Conservation (phyloP, 2,113 vertebrate genomes). For the Rhinichthys klamathensis region DNA sequence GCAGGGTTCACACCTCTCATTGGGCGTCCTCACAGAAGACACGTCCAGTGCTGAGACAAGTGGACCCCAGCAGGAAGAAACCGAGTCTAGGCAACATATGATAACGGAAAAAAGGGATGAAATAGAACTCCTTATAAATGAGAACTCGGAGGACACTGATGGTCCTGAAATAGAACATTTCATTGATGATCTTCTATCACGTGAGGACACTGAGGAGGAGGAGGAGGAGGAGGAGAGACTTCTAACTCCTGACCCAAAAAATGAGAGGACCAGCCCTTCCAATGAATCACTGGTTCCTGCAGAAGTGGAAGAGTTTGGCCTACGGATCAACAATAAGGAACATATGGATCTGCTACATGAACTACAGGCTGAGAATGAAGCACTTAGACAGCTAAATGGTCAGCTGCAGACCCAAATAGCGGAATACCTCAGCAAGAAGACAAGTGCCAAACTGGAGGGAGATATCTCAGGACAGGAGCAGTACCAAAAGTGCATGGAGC, state of each 20-base stretch:
- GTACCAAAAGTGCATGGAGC: conserved; percentile 65
- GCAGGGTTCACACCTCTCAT: not conserved
- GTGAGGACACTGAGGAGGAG: conserved; percentile 30
- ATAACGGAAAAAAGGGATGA: not conserved
- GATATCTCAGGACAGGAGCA: conserved; percentile 64
- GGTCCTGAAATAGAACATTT: conserved; percentile 11
- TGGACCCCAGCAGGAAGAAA: conserved; percentile 28
- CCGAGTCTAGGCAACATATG: not conserved
- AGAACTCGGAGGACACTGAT: conserved; percentile 23
- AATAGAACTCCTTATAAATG: not conserved
- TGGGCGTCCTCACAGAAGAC: not conserved
- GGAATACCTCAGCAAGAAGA: conserved; percentile 68
- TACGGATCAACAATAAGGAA: conserved; percentile 51
- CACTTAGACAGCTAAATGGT: conserved; percentile 58
- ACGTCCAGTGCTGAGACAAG: not conserved
- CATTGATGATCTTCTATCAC: not conserved
- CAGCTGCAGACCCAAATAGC: conserved; percentile 76
- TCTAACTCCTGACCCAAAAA: conserved; percentile 27
- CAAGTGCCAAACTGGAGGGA: conserved; percentile 51
- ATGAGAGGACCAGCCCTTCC: not conserved
- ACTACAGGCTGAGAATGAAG: conserved; percentile 67
- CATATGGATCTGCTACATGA: conserved; percentile 58
- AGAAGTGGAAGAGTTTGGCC: conserved; percentile 20
- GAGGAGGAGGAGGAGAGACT: not conserved
- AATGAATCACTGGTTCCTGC: not conserved